A percentile compares a stretch with the other conserved stretches of the same genome.
phyloP scores from a whole-genome alignment of 2,888 invertebrate genomes.

The Drosophila pseudotakahashii region DNA sequence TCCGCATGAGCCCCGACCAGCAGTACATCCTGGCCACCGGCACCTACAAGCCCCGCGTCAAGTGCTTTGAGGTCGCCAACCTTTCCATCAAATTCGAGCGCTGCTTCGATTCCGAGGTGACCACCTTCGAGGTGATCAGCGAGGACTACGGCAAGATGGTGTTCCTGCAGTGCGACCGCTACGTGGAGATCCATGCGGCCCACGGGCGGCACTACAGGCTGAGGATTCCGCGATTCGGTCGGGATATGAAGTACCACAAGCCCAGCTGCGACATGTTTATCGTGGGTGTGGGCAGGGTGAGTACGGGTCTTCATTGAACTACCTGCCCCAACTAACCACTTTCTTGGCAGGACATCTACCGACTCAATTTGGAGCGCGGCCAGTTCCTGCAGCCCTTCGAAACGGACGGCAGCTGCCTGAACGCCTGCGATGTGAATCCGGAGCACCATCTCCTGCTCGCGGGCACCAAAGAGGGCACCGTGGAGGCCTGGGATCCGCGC shows the following conservation, averaged over 20 bases:
- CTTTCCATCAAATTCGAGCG: constrained; percentile 98
- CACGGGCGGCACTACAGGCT: constrained; percentile 95
- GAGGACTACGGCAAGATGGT: constrained; percentile 97
- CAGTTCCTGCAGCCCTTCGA: constrained; percentile 94
- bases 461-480: constrained; percentile 95
- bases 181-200: constrained; percentile 97
- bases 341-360: constrained; percentile 92
- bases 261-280: constrained; percentile 96
- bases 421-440: constrained; percentile 94
- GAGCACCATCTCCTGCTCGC: constrained; percentile 93
- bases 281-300: constrained; percentile 93
- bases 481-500: constrained; percentile 99
- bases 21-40: constrained; percentile 97
- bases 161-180: constrained; percentile 94
- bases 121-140: constrained; percentile 95
- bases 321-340: not conserved
- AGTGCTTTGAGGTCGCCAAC: constrained; percentile 98
- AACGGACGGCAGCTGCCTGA: constrained; percentile 90
- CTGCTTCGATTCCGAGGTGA: constrained; percentile 98
- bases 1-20: constrained; percentile 94
- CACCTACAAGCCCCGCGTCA: constrained; percentile 97
- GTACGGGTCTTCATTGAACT: constrained; percentile 28
- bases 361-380: constrained; percentile 97
- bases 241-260: constrained; percentile 95
- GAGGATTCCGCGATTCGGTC: constrained; percentile 97